Conservation (phyloP, 2,888 invertebrate species). For the Thereva unica region DNA sequence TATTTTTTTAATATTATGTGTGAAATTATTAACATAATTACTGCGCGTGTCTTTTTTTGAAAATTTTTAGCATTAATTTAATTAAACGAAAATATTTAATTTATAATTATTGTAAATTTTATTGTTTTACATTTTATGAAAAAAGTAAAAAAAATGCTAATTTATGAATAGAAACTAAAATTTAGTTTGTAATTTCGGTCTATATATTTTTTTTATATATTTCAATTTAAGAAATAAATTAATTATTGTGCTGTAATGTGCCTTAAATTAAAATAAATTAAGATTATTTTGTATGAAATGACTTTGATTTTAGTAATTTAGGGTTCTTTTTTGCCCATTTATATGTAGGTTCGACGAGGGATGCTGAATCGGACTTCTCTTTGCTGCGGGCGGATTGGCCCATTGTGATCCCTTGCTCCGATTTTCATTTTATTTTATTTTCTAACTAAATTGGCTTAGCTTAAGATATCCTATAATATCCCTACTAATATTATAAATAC, state of each 20-base stretch:
- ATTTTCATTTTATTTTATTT: too few relatives aligned
- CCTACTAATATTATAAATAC: too few relatives aligned
- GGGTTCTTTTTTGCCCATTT: too few relatives aligned
- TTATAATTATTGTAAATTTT: constrained; percentile 35
- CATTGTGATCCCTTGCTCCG: too few relatives aligned
- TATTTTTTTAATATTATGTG: constrained; percentile 10
- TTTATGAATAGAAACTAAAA: constrained; percentile 33
- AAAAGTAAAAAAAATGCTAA: constrained; percentile 26
- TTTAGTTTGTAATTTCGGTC: constrained; percentile 16
- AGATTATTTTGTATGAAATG: constrained; percentile 13
- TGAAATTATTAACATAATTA: background rate
- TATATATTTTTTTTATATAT: constrained; percentile 17
- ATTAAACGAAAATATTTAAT: constrained; percentile 29
- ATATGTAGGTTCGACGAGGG: too few relatives aligned
- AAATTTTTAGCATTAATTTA: constrained; percentile 1
- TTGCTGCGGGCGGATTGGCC: too few relatives aligned
- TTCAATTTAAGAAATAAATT: constrained; percentile 14
- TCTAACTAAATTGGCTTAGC: too few relatives aligned
- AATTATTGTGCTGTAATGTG: constrained; percentile 39
- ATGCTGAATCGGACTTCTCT: too few relatives aligned
- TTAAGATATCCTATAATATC: too few relatives aligned
- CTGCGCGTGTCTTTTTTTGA: background rate
- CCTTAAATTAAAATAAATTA: constrained; percentile 38
- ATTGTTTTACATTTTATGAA: constrained; percentile 31
- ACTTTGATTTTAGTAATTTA: too few relatives aligned